A percentile compares a stretch with the other conserved stretches of the same genome.
phyloP scores from a whole-genome alignment of 2,113 vertebrate species.

The Salvelinus fontinalis region DNA sequence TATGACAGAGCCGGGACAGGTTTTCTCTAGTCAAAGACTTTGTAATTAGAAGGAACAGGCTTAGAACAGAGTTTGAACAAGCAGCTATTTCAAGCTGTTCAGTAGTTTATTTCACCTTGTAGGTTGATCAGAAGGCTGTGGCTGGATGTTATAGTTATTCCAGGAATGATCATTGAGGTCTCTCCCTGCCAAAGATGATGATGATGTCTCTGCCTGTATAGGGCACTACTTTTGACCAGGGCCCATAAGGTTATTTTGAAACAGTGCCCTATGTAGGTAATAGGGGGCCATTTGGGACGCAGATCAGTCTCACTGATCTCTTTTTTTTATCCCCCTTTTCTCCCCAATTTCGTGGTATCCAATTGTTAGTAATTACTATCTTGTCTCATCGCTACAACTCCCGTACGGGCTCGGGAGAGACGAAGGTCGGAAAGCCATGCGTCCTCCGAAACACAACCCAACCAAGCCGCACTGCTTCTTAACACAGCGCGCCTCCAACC shows the following conservation, averaged over 20 bases:
- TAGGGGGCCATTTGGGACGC: no score
- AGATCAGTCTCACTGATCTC: constrained; percentile 1
- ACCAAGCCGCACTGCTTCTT: no score
- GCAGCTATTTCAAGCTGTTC: constrained; percentile 21
- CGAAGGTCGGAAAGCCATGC: no score
- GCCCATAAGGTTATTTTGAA: no score
- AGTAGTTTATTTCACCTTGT: constrained; percentile 28
- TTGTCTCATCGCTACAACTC: no score
- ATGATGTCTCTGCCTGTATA: neutral
- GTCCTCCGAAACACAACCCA: no score
- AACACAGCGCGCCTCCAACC: no score
- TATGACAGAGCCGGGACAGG: neutral
- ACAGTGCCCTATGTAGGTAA: no score
- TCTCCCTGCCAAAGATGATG: neutral
- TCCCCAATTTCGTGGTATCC: no score
- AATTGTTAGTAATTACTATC: no score
- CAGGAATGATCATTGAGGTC: neutral
- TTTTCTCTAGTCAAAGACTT: neutral
- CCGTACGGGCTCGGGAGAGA: no score
- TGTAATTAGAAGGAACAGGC: neutral
- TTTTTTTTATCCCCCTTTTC: neutral
- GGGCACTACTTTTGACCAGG: no score
- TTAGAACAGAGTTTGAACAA: neutral
- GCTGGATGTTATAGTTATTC: neutral
- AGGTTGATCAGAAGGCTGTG: constrained; percentile 3